Evolutionary conservation across 2,888 invertebrate genomes (phyloP).

Genomic region (Xestoiulus laeticollis): DNA sequence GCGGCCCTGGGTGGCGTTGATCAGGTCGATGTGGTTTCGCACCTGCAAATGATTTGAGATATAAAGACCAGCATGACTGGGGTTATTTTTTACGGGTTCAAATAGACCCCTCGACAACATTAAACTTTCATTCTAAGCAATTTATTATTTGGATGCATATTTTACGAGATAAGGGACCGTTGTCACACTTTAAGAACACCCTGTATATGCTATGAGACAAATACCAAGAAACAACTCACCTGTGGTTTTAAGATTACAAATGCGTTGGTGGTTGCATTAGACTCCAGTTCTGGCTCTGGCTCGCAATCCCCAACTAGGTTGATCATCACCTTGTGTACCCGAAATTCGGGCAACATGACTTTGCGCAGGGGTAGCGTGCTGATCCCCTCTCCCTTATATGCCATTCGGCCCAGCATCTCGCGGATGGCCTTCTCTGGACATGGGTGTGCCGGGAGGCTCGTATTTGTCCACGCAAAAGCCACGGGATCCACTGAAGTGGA

Average conservation of each 20-base stretch:
- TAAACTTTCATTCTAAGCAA: too few relatives aligned
- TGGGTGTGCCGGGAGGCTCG: constrained; percentile 78
- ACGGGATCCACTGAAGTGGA: constrained; percentile 69
- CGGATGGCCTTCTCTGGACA: constrained; percentile 80
- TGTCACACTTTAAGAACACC: too few relatives aligned
- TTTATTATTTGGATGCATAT: too few relatives aligned
- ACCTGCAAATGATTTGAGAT: constrained; percentile 75
- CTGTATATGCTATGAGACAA: too few relatives aligned
- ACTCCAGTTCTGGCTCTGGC: constrained; percentile 36
- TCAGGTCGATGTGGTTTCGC: constrained; percentile 84
- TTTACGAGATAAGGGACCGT: too few relatives aligned
- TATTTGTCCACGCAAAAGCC: constrained; percentile 85
- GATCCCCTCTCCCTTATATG: constrained; percentile 66
- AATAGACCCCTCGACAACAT: too few relatives aligned
- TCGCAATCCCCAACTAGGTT: constrained; percentile 72
- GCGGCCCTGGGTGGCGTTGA: constrained; percentile 83
- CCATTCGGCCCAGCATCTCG: constrained; percentile 55
- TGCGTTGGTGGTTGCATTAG: background rate
- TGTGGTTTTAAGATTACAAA: background rate
- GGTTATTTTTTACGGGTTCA: too few relatives aligned
- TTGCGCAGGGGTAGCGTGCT: constrained; percentile 72
- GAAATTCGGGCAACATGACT: constrained; percentile 74
- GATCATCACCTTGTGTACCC: constrained; percentile 73
- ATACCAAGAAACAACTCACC: background rate
- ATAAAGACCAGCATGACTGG: too few relatives aligned